These are phyloP conservation scores for Cyphomyrus discorhynchus DNA, from an alignment of 2,113 vertebrate species.

Conservation along the genomic window DNA sequence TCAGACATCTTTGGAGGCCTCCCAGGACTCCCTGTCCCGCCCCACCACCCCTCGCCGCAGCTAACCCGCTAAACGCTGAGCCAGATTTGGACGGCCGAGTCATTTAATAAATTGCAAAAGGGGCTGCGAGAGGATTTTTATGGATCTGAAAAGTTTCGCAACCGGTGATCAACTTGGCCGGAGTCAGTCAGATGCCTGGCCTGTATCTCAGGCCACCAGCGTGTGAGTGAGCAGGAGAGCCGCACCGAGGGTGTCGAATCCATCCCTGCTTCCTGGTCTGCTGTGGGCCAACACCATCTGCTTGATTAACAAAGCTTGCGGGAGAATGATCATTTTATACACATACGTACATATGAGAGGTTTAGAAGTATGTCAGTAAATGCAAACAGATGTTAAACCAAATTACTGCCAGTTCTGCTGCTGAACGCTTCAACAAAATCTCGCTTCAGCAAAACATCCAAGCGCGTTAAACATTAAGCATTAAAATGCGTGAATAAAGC, in stretches of 20 bases:
- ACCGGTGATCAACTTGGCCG: conserved; percentile 16
- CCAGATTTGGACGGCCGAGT: conserved; percentile 42
- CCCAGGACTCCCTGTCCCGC: not conserved
- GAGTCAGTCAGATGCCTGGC: conserved; percentile 19
- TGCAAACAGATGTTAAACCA: not conserved
- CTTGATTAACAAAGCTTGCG: not conserved
- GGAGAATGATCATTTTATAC: not conserved
- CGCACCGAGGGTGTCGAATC: conserved; percentile 32
- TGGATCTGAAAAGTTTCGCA: conserved; percentile 40
- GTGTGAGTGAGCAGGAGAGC: conserved; percentile 36
- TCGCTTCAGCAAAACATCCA: not conserved
- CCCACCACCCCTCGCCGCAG: not conserved
- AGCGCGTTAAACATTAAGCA: not conserved
- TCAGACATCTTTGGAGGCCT: not conserved
- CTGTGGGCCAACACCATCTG: not conserved
- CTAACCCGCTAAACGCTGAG: conserved; percentile 21
- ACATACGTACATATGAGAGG: not conserved
- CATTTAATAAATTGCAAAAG: conserved; percentile 46
- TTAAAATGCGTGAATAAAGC: not conserved
- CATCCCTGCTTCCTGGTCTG: conserved; percentile 11
- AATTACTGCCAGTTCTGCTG: not conserved
- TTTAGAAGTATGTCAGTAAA: not conserved
- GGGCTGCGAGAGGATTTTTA: conserved; percentile 32
- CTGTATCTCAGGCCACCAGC: conserved; percentile 28
- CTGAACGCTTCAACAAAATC: not conserved